These are phyloP conservation scores for Poecile montanus DNA, from an alignment of 2,797 vertebrate species.

Conservation along the genomic window DNA sequence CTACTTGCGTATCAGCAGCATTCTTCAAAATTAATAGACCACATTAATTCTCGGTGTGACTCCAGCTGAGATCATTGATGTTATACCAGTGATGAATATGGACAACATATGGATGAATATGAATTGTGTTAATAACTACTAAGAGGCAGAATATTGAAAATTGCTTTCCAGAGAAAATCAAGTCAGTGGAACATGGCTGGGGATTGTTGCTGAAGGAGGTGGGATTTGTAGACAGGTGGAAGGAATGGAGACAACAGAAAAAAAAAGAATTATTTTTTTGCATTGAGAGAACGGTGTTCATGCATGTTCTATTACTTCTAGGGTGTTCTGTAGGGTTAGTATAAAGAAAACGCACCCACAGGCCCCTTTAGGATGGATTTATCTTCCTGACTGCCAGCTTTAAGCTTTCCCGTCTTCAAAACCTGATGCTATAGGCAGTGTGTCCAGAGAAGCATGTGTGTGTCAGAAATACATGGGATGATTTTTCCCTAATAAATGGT, in stretches of 20 bases:
- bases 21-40: conserved; percentile 7
- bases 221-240: neutral
- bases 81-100: neutral
- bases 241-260: neutral
- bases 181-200: neutral
- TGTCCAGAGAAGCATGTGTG: neutral
- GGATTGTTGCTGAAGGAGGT: neutral
- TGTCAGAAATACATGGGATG: neutral
- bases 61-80: neutral
- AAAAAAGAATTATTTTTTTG: neutral
- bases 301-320: neutral
- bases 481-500: neutral
- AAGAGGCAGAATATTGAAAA: neutral
- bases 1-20: neutral
- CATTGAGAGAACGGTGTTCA: neutral
- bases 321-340: neutral
- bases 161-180: neutral
- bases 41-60: neutral
- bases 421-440: neutral
- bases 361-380: neutral
- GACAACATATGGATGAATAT: neutral
- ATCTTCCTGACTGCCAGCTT: neutral
- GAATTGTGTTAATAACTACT: neutral
- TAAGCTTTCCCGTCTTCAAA: neutral
- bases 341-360: neutral